Conservation (phyloP, 2,797 vertebrate genomes). For the Sebastes steindachneri region DNA sequence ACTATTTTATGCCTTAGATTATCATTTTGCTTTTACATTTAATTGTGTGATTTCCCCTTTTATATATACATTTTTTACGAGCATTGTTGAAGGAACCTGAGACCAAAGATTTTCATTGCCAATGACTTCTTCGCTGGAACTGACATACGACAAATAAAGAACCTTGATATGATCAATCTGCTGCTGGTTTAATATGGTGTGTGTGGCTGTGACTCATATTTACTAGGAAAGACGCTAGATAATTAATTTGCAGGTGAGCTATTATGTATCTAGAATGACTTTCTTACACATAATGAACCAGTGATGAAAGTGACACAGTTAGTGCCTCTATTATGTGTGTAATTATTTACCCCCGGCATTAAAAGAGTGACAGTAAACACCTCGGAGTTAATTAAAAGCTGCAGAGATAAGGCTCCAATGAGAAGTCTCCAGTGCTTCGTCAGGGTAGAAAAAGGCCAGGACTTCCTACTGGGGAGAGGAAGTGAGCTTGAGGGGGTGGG, state of each 20-base stretch:
- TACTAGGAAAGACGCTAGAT: background rate
- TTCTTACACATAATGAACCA: slow-evolving; percentile 34
- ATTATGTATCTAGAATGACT: slow-evolving; percentile 33
- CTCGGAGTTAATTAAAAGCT: slow-evolving; percentile 63
- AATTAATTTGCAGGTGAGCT: background rate
- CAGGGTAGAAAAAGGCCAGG: slow-evolving; percentile 30
- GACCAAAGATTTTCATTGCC: too few relatives aligned
- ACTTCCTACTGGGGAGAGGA: slow-evolving; percentile 65
- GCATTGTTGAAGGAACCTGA: too few relatives aligned
- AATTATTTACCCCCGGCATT: slow-evolving; percentile 21
- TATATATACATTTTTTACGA: too few relatives aligned
- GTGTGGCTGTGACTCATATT: background rate
- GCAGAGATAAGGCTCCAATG: slow-evolving; percentile 54
- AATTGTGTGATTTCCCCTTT: too few relatives aligned
- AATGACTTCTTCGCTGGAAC: too few relatives aligned
- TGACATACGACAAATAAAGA: background rate
- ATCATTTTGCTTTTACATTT: too few relatives aligned
- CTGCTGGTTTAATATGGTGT: background rate
- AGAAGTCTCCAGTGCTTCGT: slow-evolving; percentile 50
- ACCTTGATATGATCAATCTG: background rate
- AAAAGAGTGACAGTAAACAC: slow-evolving; percentile 43
- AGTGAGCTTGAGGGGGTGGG: slow-evolving; percentile 18
- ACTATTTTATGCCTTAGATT: too few relatives aligned
- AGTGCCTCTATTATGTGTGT: slow-evolving; percentile 37
- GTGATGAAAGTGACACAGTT: slow-evolving; percentile 47